Percentiles rank a stretch among this genome's conserved stretches.
These are phyloP conservation scores for Paelopatides confundens DNA, from an alignment of 53 echinoderm and acorn worm species.

Conservation along the genomic window DNA sequence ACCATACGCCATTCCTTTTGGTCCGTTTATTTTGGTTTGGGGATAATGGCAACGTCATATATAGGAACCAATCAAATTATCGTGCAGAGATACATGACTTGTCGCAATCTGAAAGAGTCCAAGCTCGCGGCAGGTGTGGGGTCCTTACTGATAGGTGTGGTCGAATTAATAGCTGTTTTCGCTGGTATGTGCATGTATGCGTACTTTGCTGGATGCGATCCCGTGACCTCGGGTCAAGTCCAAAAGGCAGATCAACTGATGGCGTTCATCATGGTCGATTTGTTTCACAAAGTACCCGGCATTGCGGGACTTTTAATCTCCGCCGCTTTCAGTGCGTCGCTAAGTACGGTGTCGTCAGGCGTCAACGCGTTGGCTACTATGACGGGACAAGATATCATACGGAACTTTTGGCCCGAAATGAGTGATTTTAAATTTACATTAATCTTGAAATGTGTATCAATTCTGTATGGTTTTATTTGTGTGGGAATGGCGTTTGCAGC, in stretches of 20 bases:
- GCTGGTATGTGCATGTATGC: constrained; percentile 28
- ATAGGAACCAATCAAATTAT: constrained; percentile 31
- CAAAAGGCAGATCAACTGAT: constrained; percentile 14
- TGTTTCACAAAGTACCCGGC: constrained; percentile 6
- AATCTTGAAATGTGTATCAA: constrained; percentile 13
- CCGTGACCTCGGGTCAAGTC: not conserved
- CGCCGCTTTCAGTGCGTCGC: constrained; percentile 15
- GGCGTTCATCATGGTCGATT: not conserved
- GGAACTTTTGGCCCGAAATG: not conserved
- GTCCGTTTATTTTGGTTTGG: constrained; percentile 2
- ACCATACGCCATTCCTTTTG: constrained; percentile 28
- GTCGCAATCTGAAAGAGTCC: not conserved
- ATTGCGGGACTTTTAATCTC: constrained; percentile 5
- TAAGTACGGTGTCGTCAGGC: constrained; percentile 28
- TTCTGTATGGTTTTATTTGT: not conserved
- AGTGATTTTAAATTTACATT: not conserved
- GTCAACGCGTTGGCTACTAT: constrained; percentile 25
- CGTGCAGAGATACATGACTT: constrained; percentile 44
- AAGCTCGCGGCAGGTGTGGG: not conserved
- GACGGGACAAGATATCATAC: constrained; percentile 15
- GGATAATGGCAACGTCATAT: not conserved
- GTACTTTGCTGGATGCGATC: constrained; percentile 43
- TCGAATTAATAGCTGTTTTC: not conserved
- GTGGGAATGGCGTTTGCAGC: constrained; percentile 16
- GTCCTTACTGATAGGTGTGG: not conserved